A percentile compares a stretch with the other conserved stretches of the same genome.
Conservation (phyloP, 2,888 invertebrate species). For the Cryptocephalus moraei region DNA sequence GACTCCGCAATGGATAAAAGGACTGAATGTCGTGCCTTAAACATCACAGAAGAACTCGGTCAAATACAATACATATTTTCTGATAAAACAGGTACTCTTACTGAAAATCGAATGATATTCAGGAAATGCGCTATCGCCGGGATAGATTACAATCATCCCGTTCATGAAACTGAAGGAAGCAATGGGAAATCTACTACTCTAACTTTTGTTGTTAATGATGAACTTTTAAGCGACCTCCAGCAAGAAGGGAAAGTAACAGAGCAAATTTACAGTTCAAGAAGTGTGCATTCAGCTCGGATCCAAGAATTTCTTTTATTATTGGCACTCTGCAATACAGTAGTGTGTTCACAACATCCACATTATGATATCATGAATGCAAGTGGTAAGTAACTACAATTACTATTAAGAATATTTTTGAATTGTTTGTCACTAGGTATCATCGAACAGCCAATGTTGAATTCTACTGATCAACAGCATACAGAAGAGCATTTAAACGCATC, state of each 20-base stretch:
- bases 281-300: slow-evolving; percentile 57
- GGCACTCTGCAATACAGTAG: slow-evolving; percentile 94
- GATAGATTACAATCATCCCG: slow-evolving; percentile 77
- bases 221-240: slow-evolving; percentile 43
- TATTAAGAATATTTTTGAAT: slow-evolving; percentile 8
- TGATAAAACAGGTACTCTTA: slow-evolving; percentile 96
- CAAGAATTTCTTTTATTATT: slow-evolving; percentile 85
- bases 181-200: slow-evolving; percentile 26
- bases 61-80: slow-evolving; percentile 92
- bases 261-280: slow-evolving; percentile 21
- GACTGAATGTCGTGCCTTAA: slow-evolving; percentile 85
- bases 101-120: slow-evolving; percentile 97
- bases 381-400: slow-evolving; percentile 31
- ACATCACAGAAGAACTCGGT: slow-evolving; percentile 95
- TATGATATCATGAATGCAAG: slow-evolving; percentile 63
- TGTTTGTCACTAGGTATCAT: slow-evolving; percentile 7
- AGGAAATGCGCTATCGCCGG: slow-evolving; percentile 82
- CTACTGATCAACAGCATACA: too few relatives aligned
- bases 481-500: too few relatives aligned
- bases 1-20: slow-evolving; percentile 73
- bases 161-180: slow-evolving; percentile 50
- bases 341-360: slow-evolving; percentile 80
- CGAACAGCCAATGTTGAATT: slow-evolving; percentile 7
- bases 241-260: slow-evolving; percentile 24
- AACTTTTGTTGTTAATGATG: slow-evolving; percentile 41